Evolutionary conservation across 2,113 vertebrate genomes (phyloP).

Genomic region (Mirounga angustirostris): DNA sequence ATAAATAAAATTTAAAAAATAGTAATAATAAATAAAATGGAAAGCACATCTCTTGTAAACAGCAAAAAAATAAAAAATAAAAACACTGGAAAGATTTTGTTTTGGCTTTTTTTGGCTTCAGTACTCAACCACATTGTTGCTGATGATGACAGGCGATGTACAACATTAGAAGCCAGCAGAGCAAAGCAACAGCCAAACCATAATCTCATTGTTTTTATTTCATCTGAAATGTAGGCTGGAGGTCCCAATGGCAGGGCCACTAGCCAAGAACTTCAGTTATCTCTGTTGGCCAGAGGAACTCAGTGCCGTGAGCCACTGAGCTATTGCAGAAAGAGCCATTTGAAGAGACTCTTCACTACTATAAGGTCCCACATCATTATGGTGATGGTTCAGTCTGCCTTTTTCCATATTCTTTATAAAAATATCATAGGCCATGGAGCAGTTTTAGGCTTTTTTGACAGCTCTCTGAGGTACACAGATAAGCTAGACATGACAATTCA

Average conservation of each 20-base stretch:
- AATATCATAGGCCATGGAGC: too few relatives aligned
- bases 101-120: neutral
- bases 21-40: too few relatives aligned
- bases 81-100: neutral
- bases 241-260: neutral
- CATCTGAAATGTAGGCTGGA: neutral
- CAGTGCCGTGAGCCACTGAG: neutral
- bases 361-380: neutral
- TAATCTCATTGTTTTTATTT: neutral
- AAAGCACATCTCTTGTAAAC: too few relatives aligned
- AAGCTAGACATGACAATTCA: neutral
- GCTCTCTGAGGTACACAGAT: neutral
- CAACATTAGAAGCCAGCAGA: neutral
- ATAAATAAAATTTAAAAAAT: too few relatives aligned
- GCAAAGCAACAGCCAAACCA: neutral
- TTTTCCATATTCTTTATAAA: conserved; percentile 11
- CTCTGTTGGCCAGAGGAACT: neutral
- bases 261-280: neutral
- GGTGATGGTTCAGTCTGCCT: neutral
- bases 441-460: neutral
- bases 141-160: neutral
- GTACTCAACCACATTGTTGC: neutral
- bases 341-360: neutral
- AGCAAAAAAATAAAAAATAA: neutral
- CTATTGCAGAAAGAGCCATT: neutral